phyloP scores from a whole-genome alignment of 2,888 invertebrate species.

The Myopa testacea region DNA sequence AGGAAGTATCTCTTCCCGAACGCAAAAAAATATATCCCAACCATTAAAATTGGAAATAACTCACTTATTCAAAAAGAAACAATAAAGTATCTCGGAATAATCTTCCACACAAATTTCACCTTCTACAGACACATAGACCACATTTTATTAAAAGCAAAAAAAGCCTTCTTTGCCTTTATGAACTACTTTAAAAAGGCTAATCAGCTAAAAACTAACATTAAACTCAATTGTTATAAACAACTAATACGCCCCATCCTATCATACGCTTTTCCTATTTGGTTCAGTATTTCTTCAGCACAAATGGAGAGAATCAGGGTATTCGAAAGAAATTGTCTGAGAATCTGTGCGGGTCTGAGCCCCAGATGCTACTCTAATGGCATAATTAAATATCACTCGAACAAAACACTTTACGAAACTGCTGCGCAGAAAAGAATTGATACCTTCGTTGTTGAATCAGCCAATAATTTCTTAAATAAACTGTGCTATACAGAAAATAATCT shows the following conservation, averaged over 20 bases:
- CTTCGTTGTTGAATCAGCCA: conserved; percentile 7
- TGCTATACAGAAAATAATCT: not conserved
- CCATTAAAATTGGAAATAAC: not conserved
- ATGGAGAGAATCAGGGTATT: conserved; percentile 3
- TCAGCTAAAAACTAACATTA: not conserved
- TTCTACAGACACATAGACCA: conserved; percentile 16
- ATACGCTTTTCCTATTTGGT: conserved; percentile 14
- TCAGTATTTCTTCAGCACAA: conserved; percentile 4
- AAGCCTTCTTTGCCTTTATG: not conserved
- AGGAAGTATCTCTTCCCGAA: not conserved
- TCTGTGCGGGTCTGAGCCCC: not conserved
- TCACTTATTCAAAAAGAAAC: not conserved
- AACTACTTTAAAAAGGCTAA: not conserved
- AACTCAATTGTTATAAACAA: conserved; percentile 2
- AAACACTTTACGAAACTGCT: not conserved
- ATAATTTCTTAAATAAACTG: not conserved
- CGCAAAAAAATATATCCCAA: not conserved
- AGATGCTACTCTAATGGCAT: not conserved
- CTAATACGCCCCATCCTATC: conserved; percentile 1
- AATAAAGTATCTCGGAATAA: conserved; percentile 8
- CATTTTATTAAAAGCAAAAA: not conserved
- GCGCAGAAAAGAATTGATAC: not conserved
- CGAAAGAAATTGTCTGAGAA: conserved; percentile 13
- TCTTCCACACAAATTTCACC: not conserved
- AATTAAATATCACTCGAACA: not conserved